A percentile compares a stretch with the other conserved stretches of the same genome.
phyloP scores from a whole-genome alignment of 2,797 vertebrate genomes.

The Sciurus vulgaris region DNA sequence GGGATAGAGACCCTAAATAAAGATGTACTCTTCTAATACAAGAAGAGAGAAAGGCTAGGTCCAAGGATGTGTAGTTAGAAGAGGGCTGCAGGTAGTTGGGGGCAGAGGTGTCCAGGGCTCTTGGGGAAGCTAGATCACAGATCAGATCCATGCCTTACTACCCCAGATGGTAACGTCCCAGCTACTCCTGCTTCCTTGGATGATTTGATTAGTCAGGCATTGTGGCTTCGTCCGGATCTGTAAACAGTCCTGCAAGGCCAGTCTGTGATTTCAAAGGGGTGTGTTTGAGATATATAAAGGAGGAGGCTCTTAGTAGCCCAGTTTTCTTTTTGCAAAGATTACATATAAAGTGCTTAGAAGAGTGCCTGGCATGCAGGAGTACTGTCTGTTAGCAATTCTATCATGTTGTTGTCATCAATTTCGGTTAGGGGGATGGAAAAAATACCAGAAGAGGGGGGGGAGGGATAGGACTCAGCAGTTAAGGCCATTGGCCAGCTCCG shows the following conservation, averaged over 20 bases:
- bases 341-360: constrained; percentile 26
- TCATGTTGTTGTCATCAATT: background rate
- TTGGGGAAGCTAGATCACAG: background rate
- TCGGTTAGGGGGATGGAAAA: background rate
- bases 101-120: background rate
- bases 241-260: background rate
- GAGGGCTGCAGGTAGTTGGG: background rate
- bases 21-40: background rate
- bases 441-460: background rate
- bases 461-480: background rate
- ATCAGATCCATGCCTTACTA: background rate
- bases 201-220: constrained; percentile 21
- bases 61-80: background rate
- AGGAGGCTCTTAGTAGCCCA: background rate
- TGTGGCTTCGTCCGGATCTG: background rate
- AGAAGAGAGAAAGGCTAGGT: background rate
- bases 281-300: background rate
- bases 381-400: background rate
- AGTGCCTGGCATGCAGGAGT: background rate
- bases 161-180: background rate
- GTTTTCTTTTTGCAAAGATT: background rate
- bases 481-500: background rate
- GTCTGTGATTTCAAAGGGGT: constrained; percentile 34
- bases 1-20: background rate
- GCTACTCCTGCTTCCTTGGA: background rate